Percentiles rank a stretch among this genome's conserved stretches.
Conservation (phyloP, 2,113 vertebrate species). For the Mugil cephalus region DNA sequence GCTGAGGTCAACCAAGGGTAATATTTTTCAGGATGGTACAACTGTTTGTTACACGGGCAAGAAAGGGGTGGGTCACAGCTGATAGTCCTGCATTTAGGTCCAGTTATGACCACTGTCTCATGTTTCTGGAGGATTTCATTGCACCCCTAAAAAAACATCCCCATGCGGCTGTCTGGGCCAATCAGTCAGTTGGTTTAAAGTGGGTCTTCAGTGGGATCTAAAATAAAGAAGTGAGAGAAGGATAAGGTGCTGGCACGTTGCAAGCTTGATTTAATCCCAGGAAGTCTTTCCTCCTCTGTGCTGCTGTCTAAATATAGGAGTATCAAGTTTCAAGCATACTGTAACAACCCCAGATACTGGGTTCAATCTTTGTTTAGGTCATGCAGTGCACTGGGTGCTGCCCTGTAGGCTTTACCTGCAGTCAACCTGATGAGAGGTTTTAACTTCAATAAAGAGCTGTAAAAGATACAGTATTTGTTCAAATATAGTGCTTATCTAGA, state of each 20-base stretch:
- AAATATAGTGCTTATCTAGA: no score
- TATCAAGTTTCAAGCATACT: constrained; percentile 55
- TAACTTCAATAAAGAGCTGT: no score
- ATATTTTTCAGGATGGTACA: constrained; percentile 52
- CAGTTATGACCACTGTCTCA: constrained; percentile 62
- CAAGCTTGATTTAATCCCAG: constrained; percentile 65
- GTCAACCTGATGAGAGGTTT: no score
- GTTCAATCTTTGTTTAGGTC: constrained; percentile 51
- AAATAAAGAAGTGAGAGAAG: constrained; percentile 57
- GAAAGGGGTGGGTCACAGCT: constrained; percentile 51
- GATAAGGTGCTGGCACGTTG: constrained; percentile 41
- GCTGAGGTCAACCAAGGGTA: constrained; percentile 52
- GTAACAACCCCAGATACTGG: constrained; percentile 37
- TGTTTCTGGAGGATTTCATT: constrained; percentile 66
- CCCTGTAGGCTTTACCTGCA: not conserved
- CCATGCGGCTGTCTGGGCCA: constrained; percentile 60
- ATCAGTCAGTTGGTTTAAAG: constrained; percentile 59
- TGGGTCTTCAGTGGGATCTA: constrained; percentile 59
- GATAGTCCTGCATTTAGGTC: constrained; percentile 54
- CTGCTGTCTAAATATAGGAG: constrained; percentile 74
- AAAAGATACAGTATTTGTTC: no score
- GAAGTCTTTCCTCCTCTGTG: constrained; percentile 65
- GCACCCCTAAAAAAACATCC: constrained; percentile 53
- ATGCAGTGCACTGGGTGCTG: constrained; percentile 15
- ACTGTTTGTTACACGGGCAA: constrained; percentile 37